These are phyloP conservation scores for Adelphocoris suturalis DNA, from an alignment of 2,888 invertebrate species.

Conservation along the genomic window DNA sequence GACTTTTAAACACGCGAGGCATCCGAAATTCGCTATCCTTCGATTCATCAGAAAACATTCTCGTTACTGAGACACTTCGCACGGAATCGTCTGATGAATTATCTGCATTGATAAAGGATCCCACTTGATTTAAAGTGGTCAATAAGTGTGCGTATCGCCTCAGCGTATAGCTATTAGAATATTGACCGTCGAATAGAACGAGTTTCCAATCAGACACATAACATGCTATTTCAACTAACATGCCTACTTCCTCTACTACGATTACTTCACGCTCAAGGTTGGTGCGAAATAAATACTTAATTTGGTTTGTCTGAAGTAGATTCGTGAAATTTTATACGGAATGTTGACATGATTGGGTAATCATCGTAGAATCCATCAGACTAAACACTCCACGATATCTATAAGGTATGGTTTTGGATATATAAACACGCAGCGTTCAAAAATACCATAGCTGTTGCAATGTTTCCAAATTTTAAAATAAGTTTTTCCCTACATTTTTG, in stretches of 20 bases:
- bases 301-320: no score
- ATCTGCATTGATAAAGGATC: neutral
- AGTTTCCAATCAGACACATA: neutral
- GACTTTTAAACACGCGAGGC: neutral
- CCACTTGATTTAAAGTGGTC: neutral
- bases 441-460: no score
- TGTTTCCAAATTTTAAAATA: no score
- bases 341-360: no score
- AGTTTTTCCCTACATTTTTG: no score
- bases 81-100: neutral
- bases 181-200: neutral
- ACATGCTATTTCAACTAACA: neutral
- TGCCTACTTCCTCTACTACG: neutral
- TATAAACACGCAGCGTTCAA: no score
- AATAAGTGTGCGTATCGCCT: neutral
- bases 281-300: neutral
- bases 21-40: neutral
- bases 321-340: no score
- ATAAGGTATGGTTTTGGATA: no score
- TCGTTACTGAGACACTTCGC: neutral
- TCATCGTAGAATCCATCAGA: no score
- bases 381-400: no score
- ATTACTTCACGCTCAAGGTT: slow-evolving; percentile 8
- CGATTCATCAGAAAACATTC: neutral
- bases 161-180: neutral